Conservation (phyloP, 2,888 invertebrate genomes). For the Tetanocera ferruginea region DNA sequence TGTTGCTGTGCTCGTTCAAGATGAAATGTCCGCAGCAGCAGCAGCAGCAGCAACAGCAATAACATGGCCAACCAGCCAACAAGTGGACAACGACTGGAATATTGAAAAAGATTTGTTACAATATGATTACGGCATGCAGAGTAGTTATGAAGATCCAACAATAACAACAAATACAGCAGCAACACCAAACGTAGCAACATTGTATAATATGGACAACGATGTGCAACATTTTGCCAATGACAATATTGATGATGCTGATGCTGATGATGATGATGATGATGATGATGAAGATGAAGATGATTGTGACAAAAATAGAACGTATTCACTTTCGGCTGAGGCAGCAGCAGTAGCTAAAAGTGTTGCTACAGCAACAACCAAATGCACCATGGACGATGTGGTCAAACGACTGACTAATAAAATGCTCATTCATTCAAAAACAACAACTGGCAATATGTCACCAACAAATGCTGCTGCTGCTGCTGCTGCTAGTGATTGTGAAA, state of each 20-base stretch:
- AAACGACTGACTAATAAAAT: constrained; percentile 89
- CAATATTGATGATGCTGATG: too few relatives aligned
- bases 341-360: not conserved
- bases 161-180: not conserved
- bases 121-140: not conserved
- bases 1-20: not conserved
- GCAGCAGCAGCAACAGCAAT: too few relatives aligned
- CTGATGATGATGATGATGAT: too few relatives aligned
- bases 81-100: not conserved
- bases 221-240: too few relatives aligned
- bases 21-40: not conserved
- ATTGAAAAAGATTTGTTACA: not conserved
- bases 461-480: not conserved
- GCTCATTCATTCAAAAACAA: constrained; percentile 76
- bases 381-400: constrained; percentile 93
- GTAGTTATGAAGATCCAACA: not conserved
- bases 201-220: not conserved
- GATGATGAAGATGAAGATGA: too few relatives aligned
- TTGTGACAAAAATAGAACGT: too few relatives aligned
- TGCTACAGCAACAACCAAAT: constrained; percentile 63
- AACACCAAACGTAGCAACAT: not conserved
- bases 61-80: not conserved
- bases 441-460: not conserved
- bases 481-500: not conserved
- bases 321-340: not conserved